A percentile compares a stretch with the other conserved stretches of the same genome.
These are phyloP conservation scores for Plebejus anna DNA, from an alignment of 2,888 invertebrate genomes.

Conservation along the genomic window DNA sequence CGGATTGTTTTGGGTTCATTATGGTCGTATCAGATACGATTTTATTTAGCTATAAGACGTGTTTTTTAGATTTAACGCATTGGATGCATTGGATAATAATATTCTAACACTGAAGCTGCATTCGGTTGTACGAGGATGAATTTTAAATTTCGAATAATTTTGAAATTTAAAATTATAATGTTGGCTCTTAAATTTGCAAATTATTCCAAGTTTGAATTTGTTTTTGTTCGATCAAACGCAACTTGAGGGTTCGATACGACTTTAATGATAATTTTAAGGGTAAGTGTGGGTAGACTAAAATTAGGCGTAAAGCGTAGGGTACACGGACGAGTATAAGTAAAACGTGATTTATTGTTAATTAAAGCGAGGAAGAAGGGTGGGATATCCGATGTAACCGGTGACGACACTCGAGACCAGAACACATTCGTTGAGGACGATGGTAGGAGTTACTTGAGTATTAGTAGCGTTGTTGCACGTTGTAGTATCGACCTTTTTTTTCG, in stretches of 20 bases:
- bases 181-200: neutral
- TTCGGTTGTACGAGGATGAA: neutral
- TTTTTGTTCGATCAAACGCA: neutral
- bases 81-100: neutral
- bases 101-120: neutral
- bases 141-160: constrained; percentile 10
- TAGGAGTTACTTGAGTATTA: constrained; percentile 48
- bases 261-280: constrained; percentile 24
- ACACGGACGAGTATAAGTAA: constrained; percentile 27
- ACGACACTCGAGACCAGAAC: constrained; percentile 54
- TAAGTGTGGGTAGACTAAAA: constrained; percentile 16
- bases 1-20: constrained; percentile 19
- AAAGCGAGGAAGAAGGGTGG: constrained; percentile 74
- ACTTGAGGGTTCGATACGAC: constrained; percentile 19
- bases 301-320: neutral
- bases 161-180: neutral
- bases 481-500: constrained; percentile 26
- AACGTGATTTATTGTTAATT: constrained; percentile 57
- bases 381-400: constrained; percentile 59
- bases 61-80: neutral
- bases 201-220: neutral
- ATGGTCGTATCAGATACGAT: constrained; percentile 29
- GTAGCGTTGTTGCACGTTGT: constrained; percentile 35
- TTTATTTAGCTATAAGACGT: neutral
- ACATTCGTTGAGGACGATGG: constrained; percentile 61